Evolutionary conservation across 2,888 invertebrate genomes (phyloP), one percentile per base, ranked within the genome.

Genomic region (Polydrusus tereticollis): DNA sequence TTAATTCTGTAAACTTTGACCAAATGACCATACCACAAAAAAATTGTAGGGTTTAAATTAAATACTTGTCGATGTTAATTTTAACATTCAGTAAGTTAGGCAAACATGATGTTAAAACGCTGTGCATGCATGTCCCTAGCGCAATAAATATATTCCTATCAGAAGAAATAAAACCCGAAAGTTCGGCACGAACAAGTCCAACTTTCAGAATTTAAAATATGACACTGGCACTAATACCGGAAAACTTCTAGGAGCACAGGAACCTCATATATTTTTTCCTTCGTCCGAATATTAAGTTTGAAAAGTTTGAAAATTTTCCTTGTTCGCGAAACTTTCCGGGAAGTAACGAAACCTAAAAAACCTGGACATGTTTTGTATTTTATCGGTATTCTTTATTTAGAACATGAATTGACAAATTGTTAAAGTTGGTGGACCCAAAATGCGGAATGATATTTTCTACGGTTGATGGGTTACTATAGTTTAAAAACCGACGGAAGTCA

Each of bases 141-240:
- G 10, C 21, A 21, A 43, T 64, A 69, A 64, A 69, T 64, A 63
- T 63, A 58, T 58, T 45, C 64, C 36, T 69, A 57, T 64, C 64
- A 65, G 43, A 50, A 38, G 12, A 36, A 60, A 16, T 58, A 65
- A 70, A 70, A 59, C 59, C 52, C 41, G 45, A 55, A 72, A 72
- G 50, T 68, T 73, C 26, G 69, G 55, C 69, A 69, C 41, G 60
- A 58, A 59, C 41, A 65, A 65, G 38, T 65, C 50, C 52, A 73
- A 65, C 73, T 69, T 69, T 69, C 52, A 23, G 41, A 73, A 73
- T 73, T 65, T 69, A 73, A 73, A 73, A 73, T 69, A 73, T 73
- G 65, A 69, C 69, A 73, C 45, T 55, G 69, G 68, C 69, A 73
- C 73, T 73, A 73, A 69, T 73, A 73, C 65, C 64, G 60, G 47